Evolutionary conservation across 1,140 invertebrate species (phyloP), one percentile per base, ranked within the genome.

Genomic region (Hypsibius dujardini): DNA sequence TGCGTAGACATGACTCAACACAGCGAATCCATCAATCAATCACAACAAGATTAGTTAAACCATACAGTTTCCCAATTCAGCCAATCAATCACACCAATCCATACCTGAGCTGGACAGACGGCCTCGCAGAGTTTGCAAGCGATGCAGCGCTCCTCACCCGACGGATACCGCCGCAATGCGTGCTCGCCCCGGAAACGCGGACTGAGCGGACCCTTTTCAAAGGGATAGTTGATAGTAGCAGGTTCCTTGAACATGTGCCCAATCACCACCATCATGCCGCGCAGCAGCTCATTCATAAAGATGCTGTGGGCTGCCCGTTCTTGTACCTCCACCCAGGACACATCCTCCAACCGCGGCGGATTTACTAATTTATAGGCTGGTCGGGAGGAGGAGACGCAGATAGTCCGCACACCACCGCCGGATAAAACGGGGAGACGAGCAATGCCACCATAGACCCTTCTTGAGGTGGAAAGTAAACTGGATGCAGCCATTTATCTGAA

Each of bases 81-180:
- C n/a, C n/a, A n/a, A n/a, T n/a, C n/a, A n/a, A n/a, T n/a, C n/a
- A n/a, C n/a, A n/a, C n/a, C n/a, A n/a, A n/a, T n/a, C n/a, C n/a
- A n/a, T 79, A 88, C 87, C 82, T 93, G 90, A 59, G 94, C 94
- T 47, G 94, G 94, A 78, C 95, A 98, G 77, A 98, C 90, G 1
- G 95, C 95, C 82, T 98, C 95, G 80, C 95, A 98, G 1, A 98
- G 82, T 82, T 98, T 98, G 79, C 95, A 98, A 46, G 95, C 95
- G 80, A 98, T 98, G 77, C 95, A 98, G 74, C 95, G 84, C 79
- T 98, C 95, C 80, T 98, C 95, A 15, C 95, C 95, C 47, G 90
- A 91, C 1, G 95, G 92, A 82, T 98, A 98, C 70, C 95, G 84
- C 62, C 95, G 83, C 45, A 98, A 79, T 59, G 93, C 94, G 82